Percentiles rank a stretch among this genome's conserved stretches.
These are phyloP conservation scores for Miniopterus natalensis DNA, from an alignment of 2,113 vertebrate species.

Conservation along the genomic window DNA sequence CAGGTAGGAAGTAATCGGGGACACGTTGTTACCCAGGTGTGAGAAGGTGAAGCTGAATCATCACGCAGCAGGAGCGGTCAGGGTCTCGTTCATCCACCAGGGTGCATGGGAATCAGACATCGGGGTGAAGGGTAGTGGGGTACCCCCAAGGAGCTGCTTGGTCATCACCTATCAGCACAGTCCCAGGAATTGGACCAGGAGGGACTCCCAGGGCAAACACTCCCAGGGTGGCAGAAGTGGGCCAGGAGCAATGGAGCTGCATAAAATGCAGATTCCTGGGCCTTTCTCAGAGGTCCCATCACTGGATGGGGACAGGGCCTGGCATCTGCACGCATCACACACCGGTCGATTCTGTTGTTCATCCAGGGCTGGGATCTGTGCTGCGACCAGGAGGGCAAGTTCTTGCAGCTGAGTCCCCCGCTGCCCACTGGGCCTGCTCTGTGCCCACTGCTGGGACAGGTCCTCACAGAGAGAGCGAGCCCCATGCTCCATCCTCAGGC, in stretches of 20 bases:
- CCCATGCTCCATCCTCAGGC: rapidly evolving
- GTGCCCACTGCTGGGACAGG: rapidly evolving
- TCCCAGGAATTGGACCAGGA: background rate
- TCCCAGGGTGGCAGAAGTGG: background rate
- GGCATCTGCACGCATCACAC: too few relatives aligned
- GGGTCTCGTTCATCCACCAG: too few relatives aligned
- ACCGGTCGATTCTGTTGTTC: rapidly evolving
- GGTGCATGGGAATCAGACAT: rapidly evolving
- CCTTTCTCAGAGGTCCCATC: background rate
- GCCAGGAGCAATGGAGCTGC: background rate
- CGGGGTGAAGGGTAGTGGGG: too few relatives aligned
- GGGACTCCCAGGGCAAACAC: too few relatives aligned
- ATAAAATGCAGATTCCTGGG: background rate
- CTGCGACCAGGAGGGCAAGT: rapidly evolving
- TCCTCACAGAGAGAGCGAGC: background rate
- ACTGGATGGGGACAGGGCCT: rapidly evolving
- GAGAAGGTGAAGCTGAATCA: background rate
- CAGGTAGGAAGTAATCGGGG: background rate
- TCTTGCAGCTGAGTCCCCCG: rapidly evolving
- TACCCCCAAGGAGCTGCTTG: too few relatives aligned
- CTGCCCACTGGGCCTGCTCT: rapidly evolving
- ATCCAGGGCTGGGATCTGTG: rapidly evolving
- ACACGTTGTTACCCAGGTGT: background rate
- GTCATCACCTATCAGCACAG: background rate
- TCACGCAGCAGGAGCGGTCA: background rate